Base-by-base conservation (phyloP, 2,797 vertebrate species). In the Percopsis omiscomaycus region DNA sequence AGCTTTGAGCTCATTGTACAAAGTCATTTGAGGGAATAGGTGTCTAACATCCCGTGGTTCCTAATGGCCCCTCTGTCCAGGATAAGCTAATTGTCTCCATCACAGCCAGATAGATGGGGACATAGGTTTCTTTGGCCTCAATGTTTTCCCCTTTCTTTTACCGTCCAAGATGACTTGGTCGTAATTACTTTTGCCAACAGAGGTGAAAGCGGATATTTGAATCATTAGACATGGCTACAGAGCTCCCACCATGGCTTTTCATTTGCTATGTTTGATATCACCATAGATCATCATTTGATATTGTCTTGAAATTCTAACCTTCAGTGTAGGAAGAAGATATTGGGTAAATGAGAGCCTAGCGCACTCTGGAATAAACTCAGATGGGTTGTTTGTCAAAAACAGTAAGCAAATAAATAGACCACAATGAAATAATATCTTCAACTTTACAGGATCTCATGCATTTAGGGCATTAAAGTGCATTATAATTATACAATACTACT, bases 151-250 rank as follows among this genome's bases (percentile, higher is more conserved):
- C 37, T 28, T 54, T 75, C 75, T 80, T 49, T 12, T 58, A 45
- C 45, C 61, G 70, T 37, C 37, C 14, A 49, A 45, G 70, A 48
- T 57, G 73, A 81, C 64, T 86, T 77, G 85, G 73, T 83, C 64
- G 70, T 88, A 86, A 91, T 90, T 84, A 84, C 82, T 83, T 83
- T 79, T 71, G 71, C 75, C 81, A 70, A 73, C 79, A 77, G 77
- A 88, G 86, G 85, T 90, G 81, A 86, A 74, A 77, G 69, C 59
- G 53, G 56, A 81, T 69, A 66, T 82, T 69, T 77, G 61, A 79
- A 70, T 83, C 76, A 86, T 85, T 77, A 84, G 84, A 84, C 15
- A 73, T n/a, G 46, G 75, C 69, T 57, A 46, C 65, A 68, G 37
- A 9, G 54, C 49, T 81, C 73, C 73, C 65, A 48, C 64, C 62